Base-by-base conservation (phyloP, 2,797 vertebrate genomes). In the Numenius phaeopus region DNA sequence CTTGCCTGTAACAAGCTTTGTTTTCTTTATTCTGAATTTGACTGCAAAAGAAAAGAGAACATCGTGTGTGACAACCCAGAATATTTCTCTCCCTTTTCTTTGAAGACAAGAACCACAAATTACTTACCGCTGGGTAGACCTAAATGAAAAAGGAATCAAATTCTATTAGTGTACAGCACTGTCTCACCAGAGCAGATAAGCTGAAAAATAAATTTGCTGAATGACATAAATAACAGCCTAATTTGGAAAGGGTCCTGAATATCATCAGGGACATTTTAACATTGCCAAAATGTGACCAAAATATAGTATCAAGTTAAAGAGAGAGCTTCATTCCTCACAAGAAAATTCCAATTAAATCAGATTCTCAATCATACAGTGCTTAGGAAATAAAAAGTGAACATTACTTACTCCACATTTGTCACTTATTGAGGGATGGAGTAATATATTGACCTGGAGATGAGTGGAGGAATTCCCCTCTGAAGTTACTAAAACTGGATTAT, bases 131-230 rank as follows among this genome's bases (percentile, higher is more conserved):
- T 72, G 34, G 57, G 62, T 62, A 89, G 42, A 84, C 39, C 11
- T 67, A 79, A 80, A 79, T 83, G 49, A 83, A 90, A 85, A 79
- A 87, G 29, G 10, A 67, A 73, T 59, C 21, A 69, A 69, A 87
- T 78, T 96, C 29, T 82, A 3, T 94, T 96, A 89, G 34, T 52
- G 34, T 47, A 62, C 40, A 65, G 14, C 65, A 47, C 29, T 76
- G 49, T 87, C 61, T 91, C 78, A 73, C 24, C 0, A 0, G 34
- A 87, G 27, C 55, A 84, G 39, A 71, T 65, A 83, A 77, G 9
- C 49, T 92, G 78, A 93, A 93, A 94, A 91, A 88, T 69, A 82
- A 79, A 89, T 95, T 86, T 94, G 5, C 39, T 89, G 83, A 90
- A 87, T 89, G 44, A 27, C 40, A 37, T 86, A 93, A 94, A 83